Percentiles rank a stretch among this genome's conserved stretches.
Evolutionary conservation across 2,797 vertebrate species (phyloP).

Genomic region (Phataginus tricuspis): DNA sequence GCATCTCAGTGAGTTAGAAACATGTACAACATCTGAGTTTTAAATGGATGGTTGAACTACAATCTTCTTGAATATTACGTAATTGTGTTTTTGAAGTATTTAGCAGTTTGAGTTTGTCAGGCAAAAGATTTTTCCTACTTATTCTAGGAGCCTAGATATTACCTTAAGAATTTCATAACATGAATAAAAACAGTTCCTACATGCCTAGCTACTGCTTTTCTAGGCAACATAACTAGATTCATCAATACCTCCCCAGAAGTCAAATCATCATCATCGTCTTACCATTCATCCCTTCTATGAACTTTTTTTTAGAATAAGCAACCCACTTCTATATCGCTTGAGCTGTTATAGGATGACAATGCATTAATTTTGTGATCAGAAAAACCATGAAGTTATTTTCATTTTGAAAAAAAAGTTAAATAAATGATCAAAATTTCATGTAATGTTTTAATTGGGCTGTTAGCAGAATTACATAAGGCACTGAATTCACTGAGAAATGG

Average conservation of each 20-base stretch:
- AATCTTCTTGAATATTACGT: constrained; percentile 68
- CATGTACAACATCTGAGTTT: constrained; percentile 81
- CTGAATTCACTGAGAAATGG: background rate
- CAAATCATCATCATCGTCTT: constrained; percentile 17
- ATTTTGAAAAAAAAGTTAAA: background rate
- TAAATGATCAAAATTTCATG: constrained; percentile 20
- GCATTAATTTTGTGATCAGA: constrained; percentile 15
- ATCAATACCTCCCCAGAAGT: constrained; percentile 16
- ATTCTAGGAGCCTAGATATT: background rate
- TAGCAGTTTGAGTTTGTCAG: background rate
- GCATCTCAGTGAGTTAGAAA: constrained; percentile 83
- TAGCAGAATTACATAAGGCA: background rate
- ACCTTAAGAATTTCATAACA: constrained; percentile 11
- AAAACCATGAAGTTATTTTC: background rate
- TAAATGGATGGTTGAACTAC: constrained; percentile 80
- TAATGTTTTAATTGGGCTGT: constrained; percentile 12
- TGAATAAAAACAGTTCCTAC: background rate
- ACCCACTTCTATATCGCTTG: background rate
- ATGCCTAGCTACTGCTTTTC: constrained; percentile 15
- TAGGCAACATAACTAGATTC: background rate
- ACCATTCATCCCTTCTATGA: background rate
- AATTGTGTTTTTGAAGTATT: constrained; percentile 50
- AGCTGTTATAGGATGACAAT: background rate
- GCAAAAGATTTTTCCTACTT: constrained; percentile 9
- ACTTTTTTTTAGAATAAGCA: background rate